Conservation (phyloP, 2,888 invertebrate genomes). For the Aspidapion aeneum region DNA sequence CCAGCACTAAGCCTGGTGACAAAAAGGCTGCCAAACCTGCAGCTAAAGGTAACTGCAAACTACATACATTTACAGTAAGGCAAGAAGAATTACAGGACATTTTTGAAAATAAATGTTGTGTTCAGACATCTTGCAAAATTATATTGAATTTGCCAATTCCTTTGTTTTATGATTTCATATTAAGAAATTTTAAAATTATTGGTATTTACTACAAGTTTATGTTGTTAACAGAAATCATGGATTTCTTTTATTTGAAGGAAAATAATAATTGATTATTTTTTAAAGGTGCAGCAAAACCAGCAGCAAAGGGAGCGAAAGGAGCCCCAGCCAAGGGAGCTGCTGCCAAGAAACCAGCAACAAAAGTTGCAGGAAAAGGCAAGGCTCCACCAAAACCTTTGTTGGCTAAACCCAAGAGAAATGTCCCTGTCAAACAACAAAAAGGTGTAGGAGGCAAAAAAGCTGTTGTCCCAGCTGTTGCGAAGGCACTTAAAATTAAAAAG, state of each 20-base stretch:
- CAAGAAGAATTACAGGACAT: not conserved
- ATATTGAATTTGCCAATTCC: not conserved
- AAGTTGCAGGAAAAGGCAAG: slow-evolving; percentile 41
- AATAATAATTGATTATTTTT: too few relatives aligned
- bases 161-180: not conserved
- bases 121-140: not conserved
- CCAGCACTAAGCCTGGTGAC: slow-evolving; percentile 36
- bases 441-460: slow-evolving; percentile 53
- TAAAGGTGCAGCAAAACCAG: slow-evolving; percentile 29
- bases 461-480: slow-evolving; percentile 53
- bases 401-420: slow-evolving; percentile 55
- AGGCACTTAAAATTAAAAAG: slow-evolving; percentile 81
- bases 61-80: not conserved
- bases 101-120: not conserved
- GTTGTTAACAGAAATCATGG: too few relatives aligned
- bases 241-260: too few relatives aligned
- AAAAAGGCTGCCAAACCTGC: slow-evolving; percentile 25
- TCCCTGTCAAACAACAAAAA: slow-evolving; percentile 53
- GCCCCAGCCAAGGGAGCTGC: slow-evolving; percentile 27
- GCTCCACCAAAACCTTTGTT: slow-evolving; percentile 47
- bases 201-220: not conserved
- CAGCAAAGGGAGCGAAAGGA: slow-evolving; percentile 26
- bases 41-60: slow-evolving; percentile 7
- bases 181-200: not conserved
- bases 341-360: slow-evolving; percentile 40